phyloP scores from a whole-genome alignment of 1,140 invertebrate species.

The Formica exsecta region DNA sequence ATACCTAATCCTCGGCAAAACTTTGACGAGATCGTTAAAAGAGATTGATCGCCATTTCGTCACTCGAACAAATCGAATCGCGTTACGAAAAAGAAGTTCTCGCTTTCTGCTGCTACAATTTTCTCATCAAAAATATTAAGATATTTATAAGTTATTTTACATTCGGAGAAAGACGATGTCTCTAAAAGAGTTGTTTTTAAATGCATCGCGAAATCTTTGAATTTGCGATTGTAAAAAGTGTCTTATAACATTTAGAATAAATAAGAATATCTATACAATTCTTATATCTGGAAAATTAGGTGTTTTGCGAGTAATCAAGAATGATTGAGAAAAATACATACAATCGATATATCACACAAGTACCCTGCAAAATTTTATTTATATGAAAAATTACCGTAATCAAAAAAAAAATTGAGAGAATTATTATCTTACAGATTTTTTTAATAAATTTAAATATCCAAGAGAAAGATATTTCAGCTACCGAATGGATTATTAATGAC shows the following conservation, averaged over 20 bases:
- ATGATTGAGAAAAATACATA: neutral
- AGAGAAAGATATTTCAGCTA: neutral
- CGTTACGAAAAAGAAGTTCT: conserved; percentile 25
- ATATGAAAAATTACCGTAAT: neutral
- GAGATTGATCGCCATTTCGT: conserved; percentile 75
- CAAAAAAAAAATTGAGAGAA: conserved; percentile 8
- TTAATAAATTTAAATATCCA: conserved; percentile 13
- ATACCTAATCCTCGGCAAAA: conserved; percentile 75
- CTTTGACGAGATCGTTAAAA: conserved; percentile 77
- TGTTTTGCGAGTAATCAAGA: neutral
- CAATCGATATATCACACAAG: neutral
- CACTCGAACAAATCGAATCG: conserved; percentile 66
- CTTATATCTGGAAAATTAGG: neutral
- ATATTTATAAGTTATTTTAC: conserved; percentile 67
- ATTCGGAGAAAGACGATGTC: neutral
- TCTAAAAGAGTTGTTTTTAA: conserved; percentile 69
- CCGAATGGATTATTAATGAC: conserved; percentile 53
- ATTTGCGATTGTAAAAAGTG: neutral
- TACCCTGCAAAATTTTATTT: neutral
- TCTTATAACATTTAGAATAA: neutral
- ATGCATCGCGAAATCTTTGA: conserved; percentile 21
- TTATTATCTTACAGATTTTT: neutral
- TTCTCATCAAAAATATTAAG: conserved; percentile 49
- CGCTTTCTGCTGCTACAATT: conserved; percentile 54
- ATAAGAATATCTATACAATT: neutral